phyloP scores from a whole-genome alignment of 2,113 vertebrate genomes.

The Athene noctua region DNA sequence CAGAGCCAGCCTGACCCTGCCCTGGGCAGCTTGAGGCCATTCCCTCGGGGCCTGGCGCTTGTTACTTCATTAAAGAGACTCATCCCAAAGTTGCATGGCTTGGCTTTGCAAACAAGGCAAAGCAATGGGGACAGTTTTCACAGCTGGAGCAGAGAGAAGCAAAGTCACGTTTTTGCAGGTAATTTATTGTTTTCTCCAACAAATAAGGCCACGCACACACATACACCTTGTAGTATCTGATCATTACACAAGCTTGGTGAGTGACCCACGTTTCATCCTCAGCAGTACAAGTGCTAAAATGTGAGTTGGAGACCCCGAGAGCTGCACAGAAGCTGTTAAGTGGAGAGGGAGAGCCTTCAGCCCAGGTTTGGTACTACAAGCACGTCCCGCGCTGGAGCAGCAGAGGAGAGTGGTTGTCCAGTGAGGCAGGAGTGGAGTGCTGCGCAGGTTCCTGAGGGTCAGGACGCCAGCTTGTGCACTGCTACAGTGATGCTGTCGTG shows the following conservation, averaged over 20 bases:
- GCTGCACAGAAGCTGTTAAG: neutral
- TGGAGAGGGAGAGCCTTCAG: neutral
- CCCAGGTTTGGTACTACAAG: neutral
- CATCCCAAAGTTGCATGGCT: neutral
- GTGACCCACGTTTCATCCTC: neutral
- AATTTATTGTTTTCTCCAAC: slow-evolving; percentile 32
- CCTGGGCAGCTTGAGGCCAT: too few relatives aligned
- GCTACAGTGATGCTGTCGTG: slow-evolving; percentile 92
- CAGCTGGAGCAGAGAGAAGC: neutral
- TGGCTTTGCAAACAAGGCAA: neutral
- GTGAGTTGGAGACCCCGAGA: neutral
- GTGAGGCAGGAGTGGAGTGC: neutral
- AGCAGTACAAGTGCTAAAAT: neutral
- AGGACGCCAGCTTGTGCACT: slow-evolving; percentile 92
- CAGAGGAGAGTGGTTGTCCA: neutral
- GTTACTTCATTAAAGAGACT: too few relatives aligned
- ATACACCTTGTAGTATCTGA: fast-evolving
- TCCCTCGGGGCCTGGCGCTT: too few relatives aligned
- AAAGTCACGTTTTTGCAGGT: neutral
- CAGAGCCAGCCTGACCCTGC: too few relatives aligned
- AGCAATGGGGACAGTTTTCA: neutral
- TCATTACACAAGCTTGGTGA: neutral
- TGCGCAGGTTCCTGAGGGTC: neutral
- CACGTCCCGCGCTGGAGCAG: neutral
- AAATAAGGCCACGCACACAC: neutral